These are phyloP conservation scores for Neelides sp. DNA, from an alignment of 1,140 invertebrate species.

Conservation along the genomic window DNA sequence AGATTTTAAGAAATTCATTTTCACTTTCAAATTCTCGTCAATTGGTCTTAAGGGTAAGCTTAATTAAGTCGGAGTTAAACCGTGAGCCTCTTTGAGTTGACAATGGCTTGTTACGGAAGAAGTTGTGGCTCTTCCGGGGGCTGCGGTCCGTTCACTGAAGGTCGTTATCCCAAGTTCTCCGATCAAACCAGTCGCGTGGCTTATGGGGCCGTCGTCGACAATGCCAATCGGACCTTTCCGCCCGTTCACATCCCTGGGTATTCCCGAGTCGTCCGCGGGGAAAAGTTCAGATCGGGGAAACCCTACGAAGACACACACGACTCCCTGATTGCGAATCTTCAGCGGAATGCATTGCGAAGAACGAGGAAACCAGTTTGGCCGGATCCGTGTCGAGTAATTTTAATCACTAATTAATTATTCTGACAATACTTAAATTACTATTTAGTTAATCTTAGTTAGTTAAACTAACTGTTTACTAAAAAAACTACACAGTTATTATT, in stretches of 20 bases:
- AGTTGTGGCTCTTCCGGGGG: no score
- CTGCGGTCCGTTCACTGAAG: no score
- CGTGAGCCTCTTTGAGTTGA: no score
- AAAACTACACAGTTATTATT: neutral
- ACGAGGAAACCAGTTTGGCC: neutral
- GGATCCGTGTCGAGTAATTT: constrained; percentile 19
- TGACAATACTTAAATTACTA: neutral
- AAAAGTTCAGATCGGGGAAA: neutral
- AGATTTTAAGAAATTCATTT: no score
- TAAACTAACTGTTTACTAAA: neutral
- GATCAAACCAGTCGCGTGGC: no score
- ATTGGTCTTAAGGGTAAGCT: no score
- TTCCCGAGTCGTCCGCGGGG: constrained; percentile 12
- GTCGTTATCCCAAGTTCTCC: no score
- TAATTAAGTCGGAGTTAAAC: no score
- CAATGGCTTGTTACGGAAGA: no score
- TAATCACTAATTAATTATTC: neutral
- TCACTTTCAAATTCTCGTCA: no score
- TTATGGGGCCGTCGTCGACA: neutral
- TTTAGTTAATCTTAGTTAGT: neutral
- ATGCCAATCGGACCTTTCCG: constrained; percentile 4
- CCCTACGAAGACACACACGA: constrained; percentile 15
- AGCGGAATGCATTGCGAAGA: neutral
- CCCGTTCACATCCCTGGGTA: constrained; percentile 28
- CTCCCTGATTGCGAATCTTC: neutral